These are phyloP conservation scores for Trichomalopsis sarcophagae DNA, from an alignment of 1,140 invertebrate genomes.

Conservation along the genomic window DNA sequence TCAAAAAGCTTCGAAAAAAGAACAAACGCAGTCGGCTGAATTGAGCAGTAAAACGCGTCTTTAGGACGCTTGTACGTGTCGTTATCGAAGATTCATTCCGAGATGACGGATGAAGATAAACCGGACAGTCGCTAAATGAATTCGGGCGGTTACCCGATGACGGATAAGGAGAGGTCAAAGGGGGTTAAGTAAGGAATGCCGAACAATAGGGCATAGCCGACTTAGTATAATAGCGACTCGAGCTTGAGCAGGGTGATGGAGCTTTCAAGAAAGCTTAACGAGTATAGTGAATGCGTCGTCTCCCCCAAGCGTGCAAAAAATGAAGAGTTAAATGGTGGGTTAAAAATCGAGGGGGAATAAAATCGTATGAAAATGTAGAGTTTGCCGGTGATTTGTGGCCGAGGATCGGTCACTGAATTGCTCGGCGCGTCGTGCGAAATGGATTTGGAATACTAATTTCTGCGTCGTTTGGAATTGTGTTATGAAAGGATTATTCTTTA, in stretches of 20 bases:
- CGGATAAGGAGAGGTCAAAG: not conserved
- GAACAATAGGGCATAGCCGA: not conserved
- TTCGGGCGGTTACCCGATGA: not conserved
- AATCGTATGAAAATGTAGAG: not conserved
- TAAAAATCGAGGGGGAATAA: not conserved
- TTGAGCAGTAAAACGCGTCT: not conserved
- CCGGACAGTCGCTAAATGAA: not conserved
- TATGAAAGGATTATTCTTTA: not conserved
- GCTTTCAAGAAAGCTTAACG: not conserved
- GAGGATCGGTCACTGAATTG: not conserved
- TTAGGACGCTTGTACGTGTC: not conserved
- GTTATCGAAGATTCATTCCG: not conserved
- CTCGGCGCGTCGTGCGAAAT: not conserved
- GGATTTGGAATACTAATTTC: not conserved
- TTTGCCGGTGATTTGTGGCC: not conserved
- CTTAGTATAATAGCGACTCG: slow-evolving; percentile 7
- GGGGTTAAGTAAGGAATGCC: not conserved
- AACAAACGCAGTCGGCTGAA: not conserved
- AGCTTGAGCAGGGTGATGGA: not conserved
- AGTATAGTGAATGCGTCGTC: not conserved
- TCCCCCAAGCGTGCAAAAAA: not conserved
- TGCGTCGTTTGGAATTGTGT: not conserved
- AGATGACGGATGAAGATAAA: not conserved
- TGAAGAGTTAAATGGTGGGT: not conserved
- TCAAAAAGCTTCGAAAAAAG: not conserved